Conservation (phyloP, 2,797 vertebrate genomes). For the Muscicapa striata region DNA sequence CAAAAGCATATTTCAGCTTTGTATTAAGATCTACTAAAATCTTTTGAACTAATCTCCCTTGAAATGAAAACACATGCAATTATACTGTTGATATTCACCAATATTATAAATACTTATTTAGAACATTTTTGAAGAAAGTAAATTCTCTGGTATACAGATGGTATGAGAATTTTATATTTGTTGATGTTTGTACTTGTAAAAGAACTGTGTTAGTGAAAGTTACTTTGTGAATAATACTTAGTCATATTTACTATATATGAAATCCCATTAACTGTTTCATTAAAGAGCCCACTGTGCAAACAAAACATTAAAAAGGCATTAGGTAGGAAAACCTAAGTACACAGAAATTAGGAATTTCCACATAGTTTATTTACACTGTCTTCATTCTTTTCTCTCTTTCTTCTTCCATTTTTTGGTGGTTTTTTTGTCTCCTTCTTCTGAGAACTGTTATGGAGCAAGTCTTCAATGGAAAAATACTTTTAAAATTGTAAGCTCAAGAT, state of each 20-base stretch:
- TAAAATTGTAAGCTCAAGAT: neutral
- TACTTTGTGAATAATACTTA: neutral
- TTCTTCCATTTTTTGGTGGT: accelerated
- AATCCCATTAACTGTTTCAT: neutral
- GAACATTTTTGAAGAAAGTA: neutral
- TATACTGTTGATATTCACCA: neutral
- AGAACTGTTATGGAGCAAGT: neutral
- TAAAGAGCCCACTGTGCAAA: neutral
- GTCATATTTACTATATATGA: neutral
- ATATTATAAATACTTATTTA: neutral
- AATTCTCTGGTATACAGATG: neutral
- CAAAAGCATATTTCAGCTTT: neutral
- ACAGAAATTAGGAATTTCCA: neutral
- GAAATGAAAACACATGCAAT: neutral
- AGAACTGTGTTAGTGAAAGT: neutral
- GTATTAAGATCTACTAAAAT: neutral
- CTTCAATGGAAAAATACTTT: neutral
- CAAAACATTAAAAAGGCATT: neutral
- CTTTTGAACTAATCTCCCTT: neutral
- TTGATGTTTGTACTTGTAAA: neutral
- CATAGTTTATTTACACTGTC: neutral
- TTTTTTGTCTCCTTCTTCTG: neutral
- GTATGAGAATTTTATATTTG: neutral
- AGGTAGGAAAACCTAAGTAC: neutral
- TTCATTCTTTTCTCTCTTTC: neutral